Percentiles rank a stretch among this genome's conserved stretches.
Conservation (phyloP, 2,888 invertebrate genomes). For the Ornithoptera alexandrae region DNA sequence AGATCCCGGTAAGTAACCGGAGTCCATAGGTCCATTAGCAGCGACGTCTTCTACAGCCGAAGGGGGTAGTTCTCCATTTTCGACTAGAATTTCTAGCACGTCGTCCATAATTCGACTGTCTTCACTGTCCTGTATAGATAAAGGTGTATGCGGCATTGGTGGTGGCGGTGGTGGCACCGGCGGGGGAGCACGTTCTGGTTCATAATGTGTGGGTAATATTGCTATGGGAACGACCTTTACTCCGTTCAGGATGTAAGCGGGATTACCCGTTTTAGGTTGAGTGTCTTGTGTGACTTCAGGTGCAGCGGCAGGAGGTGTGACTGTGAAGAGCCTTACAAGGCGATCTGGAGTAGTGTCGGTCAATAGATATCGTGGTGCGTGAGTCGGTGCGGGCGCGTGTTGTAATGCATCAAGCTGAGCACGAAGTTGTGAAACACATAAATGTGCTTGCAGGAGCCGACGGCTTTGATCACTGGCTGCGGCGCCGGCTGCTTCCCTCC, state of each 20-base stretch:
- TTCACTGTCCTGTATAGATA: constrained; percentile 54
- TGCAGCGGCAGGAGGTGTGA: constrained; percentile 47
- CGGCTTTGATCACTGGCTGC: constrained; percentile 71
- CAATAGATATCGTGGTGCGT: constrained; percentile 73
- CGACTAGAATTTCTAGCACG: constrained; percentile 94
- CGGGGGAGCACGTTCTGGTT: constrained; percentile 56
- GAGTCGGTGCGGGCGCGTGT: constrained; percentile 54
- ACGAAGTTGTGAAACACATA: constrained; percentile 75
- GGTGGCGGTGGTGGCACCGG: constrained; percentile 54
- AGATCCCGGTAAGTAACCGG: constrained; percentile 46
- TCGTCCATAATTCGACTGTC: constrained; percentile 92
- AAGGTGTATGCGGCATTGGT: constrained; percentile 51
- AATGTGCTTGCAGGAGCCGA: constrained; percentile 82
- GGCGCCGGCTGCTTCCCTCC: constrained; percentile 79
- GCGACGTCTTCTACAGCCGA: constrained; percentile 86
- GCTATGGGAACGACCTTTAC: constrained; percentile 77
- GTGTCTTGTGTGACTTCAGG: constrained; percentile 34
- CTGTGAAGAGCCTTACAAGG: constrained; percentile 61
- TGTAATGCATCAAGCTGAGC: constrained; percentile 83
- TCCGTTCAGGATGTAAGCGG: constrained; percentile 83
- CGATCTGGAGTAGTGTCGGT: constrained; percentile 52
- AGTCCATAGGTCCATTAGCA: constrained; percentile 68
- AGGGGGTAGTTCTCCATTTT: constrained; percentile 94
- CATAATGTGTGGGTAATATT: constrained; percentile 69
- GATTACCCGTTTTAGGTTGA: constrained; percentile 55